A percentile compares a stretch with the other conserved stretches of the same genome.
Evolutionary conservation across 2,888 invertebrate species (phyloP).

Genomic region (Amorpha juglandis): DNA sequence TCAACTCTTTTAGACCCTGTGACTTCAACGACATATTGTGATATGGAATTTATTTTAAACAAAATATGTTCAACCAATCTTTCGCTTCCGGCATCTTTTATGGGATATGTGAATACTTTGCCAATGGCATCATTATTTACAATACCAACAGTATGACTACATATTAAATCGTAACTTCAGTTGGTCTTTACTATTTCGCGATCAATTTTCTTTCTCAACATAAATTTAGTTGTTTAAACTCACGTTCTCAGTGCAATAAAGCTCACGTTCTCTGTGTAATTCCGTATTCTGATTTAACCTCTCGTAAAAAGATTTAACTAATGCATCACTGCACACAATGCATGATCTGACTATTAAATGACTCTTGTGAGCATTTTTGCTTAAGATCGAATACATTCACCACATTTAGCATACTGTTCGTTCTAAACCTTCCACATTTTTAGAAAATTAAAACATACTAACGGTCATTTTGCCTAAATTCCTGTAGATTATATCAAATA

Average conservation of each 20-base stretch:
- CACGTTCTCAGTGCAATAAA: no score
- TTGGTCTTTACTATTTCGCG: neutral
- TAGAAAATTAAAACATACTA: constrained; percentile 1
- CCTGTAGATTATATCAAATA: neutral
- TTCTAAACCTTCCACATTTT: neutral
- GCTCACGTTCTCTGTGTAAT: constrained; percentile 27
- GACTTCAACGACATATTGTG: no score
- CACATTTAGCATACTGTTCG: neutral
- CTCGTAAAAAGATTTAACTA: constrained; percentile 40
- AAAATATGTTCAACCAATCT: neutral
- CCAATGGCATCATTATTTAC: neutral
- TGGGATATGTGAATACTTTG: neutral
- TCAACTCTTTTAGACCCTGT: neutral
- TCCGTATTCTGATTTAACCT: constrained; percentile 37
- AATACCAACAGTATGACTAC: neutral
- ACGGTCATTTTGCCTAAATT: neutral
- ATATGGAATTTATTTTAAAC: no score
- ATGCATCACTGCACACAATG: constrained; percentile 35
- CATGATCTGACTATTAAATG: constrained; percentile 22
- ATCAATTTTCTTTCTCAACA: neutral
- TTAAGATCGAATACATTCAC: constrained; percentile 37
- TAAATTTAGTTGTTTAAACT: neutral
- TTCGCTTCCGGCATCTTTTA: neutral
- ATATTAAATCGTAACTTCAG: neutral
- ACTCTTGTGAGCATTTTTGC: constrained; percentile 24